Conservation (phyloP, 2,113 vertebrate species). For the Phyllostomus hastatus region DNA sequence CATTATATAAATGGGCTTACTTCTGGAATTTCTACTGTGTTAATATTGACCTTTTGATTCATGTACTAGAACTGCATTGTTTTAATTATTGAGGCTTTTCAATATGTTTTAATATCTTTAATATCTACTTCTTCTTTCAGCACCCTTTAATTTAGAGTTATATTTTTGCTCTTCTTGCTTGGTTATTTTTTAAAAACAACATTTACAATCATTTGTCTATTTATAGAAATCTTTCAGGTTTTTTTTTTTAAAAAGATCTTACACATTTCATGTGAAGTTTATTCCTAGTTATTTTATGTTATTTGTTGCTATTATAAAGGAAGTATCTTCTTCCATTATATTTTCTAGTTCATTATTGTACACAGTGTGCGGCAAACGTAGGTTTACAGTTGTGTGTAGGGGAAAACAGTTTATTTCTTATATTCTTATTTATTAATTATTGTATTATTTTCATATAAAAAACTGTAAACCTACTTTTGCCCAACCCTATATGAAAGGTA, state of each 20-base stretch:
- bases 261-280: neutral
- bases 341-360: neutral
- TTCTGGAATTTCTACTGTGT: neutral
- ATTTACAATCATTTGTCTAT: neutral
- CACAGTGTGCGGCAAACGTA: neutral
- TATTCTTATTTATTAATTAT: neutral
- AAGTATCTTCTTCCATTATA: neutral
- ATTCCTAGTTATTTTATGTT: slow-evolving; percentile 6
- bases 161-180: neutral
- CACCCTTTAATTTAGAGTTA: neutral
- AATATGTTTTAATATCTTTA: slow-evolving; percentile 10
- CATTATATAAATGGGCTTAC: neutral
- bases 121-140: neutral
- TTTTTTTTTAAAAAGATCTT: neutral
- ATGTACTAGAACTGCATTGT: neutral
- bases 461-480: neutral
- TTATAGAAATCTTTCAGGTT: neutral
- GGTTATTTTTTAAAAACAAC: neutral
- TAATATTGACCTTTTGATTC: neutral
- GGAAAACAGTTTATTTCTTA: neutral
- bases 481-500: neutral
- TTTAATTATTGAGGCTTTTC: neutral
- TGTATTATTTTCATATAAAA: neutral
- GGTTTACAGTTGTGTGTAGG: neutral
- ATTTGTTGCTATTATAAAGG: neutral